These are phyloP conservation scores for Tapirus indicus DNA, from an alignment of 2,797 vertebrate species.

Conservation along the genomic window DNA sequence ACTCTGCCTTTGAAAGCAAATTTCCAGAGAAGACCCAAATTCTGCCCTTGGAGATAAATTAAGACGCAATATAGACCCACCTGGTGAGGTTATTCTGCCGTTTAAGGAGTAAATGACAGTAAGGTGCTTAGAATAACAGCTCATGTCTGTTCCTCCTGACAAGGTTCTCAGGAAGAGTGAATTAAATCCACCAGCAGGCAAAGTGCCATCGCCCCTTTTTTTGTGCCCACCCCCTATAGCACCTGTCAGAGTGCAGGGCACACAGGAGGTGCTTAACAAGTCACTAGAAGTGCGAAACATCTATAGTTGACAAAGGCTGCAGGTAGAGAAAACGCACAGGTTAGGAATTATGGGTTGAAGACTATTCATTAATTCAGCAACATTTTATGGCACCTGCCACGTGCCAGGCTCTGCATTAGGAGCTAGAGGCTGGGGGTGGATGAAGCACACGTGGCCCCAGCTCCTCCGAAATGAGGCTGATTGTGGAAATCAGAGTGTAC, in stretches of 20 bases:
- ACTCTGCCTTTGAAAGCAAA: background rate
- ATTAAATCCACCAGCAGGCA: background rate
- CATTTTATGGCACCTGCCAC: background rate
- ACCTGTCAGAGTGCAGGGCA: background rate
- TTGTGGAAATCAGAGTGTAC: background rate
- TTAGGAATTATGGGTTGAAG: background rate
- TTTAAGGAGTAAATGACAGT: background rate
- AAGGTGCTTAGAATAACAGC: background rate
- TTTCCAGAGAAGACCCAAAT: background rate
- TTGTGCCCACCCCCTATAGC: background rate
- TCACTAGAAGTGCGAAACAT: background rate
- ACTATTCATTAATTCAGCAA: background rate
- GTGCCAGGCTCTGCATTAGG: fast-evolving
- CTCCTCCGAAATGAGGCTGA: background rate
- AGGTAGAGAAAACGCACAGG: background rate
- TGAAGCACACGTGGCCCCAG: fast-evolving
- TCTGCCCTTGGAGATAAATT: background rate
- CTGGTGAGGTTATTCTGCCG: background rate
- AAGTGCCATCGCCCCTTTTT: background rate
- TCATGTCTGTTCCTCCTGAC: background rate
- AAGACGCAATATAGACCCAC: background rate
- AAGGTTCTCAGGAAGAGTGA: background rate
- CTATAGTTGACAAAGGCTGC: background rate
- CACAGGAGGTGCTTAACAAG: background rate
- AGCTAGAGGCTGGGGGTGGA: background rate